These are phyloP conservation scores for Remorina albescens DNA, from an alignment of 2,797 vertebrate species.

Conservation along the genomic window DNA sequence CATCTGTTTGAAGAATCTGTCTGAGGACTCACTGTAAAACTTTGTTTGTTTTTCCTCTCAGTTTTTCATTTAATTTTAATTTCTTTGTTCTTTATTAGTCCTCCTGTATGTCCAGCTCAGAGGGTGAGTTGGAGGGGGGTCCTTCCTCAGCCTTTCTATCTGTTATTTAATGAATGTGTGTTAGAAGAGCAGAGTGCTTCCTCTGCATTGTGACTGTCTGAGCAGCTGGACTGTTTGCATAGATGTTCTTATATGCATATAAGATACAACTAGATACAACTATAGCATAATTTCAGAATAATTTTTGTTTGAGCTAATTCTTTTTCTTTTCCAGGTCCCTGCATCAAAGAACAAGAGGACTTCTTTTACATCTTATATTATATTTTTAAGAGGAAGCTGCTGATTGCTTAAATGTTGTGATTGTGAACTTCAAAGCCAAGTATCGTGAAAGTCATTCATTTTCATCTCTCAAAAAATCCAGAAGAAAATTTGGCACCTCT, in stretches of 20 bases:
- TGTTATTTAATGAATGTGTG: constrained; percentile 25
- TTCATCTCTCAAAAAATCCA: not conserved
- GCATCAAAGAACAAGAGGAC: constrained; percentile 20
- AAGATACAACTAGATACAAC: constrained; percentile 33
- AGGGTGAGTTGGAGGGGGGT: not conserved
- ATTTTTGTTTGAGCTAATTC: constrained; percentile 7
- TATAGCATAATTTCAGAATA: constrained; percentile 32
- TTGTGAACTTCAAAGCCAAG: constrained; percentile 52
- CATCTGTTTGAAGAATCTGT: constrained; percentile 29
- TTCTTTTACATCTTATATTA: constrained; percentile 27
- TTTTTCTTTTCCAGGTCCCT: not conserved
- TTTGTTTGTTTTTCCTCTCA: constrained; percentile 39
- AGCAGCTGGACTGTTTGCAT: constrained; percentile 52
- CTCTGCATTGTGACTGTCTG: not conserved
- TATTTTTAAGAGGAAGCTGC: constrained; percentile 55
- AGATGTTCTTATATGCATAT: constrained; percentile 48
- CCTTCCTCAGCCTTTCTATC: constrained; percentile 11
- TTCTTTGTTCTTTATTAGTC: constrained; percentile 23
- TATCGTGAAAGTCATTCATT: constrained; percentile 32
- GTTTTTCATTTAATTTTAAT: constrained; percentile 7
- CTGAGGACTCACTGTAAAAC: constrained; percentile 58
- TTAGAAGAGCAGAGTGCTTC: constrained; percentile 25
- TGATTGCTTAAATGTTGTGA: constrained; percentile 53
- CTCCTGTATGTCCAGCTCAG: constrained; percentile 13
- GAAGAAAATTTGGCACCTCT: constrained; percentile 19